Base-by-base conservation (phyloP, 2,888 invertebrate genomes). In the Prenolepis imparis region DNA sequence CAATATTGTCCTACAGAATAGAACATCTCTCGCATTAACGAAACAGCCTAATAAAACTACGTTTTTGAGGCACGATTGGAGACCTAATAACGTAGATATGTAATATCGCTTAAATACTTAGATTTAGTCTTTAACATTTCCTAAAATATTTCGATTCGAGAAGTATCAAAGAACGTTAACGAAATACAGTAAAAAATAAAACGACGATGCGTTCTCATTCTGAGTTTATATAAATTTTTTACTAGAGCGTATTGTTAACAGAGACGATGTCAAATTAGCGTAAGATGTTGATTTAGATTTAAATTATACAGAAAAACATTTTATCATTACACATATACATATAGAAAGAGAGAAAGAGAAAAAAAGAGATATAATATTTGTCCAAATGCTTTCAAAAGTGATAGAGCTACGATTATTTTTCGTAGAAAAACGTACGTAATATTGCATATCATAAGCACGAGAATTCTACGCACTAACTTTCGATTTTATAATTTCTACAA, bases 161-260 rank as follows among this genome's bases (percentile, higher is more conserved):
- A 48, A n/a, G 6, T 28, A 75, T 74, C 9, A 4, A 32, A 4
- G 24, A 84, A 66, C 41, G 59, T 68, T 73, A 74, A 72, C 4
- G 9, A 12, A 83, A 63, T 39, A 44, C 64, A 59, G 55, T 68
- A 21, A 78, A 59, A 81, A 82, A 82, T 82, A 77, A 39, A 64
- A 85, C 32, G 24, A 28, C n/a, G 21, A 48, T 52, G n/a, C 18
- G 68, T 44, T 81, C 55, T 70, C 83, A 81, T 84, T 84, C 84
- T 83, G 61, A 28, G 63, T 88, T 89, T 86, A 83, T 87, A 88
- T 80, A 78, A 78, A 82, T 84, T 89, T 89, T 89, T 82, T 83
- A 87, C 82, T 86, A 83, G n/a, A n/a, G 85, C 64, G 68, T 24
- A 64, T 55, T 66, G 61, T 73, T 61, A 85, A 18, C 21, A 52